Evolutionary conservation across 2,888 invertebrate genomes (phyloP).

Genomic region (Trachelus troglodyta): DNA sequence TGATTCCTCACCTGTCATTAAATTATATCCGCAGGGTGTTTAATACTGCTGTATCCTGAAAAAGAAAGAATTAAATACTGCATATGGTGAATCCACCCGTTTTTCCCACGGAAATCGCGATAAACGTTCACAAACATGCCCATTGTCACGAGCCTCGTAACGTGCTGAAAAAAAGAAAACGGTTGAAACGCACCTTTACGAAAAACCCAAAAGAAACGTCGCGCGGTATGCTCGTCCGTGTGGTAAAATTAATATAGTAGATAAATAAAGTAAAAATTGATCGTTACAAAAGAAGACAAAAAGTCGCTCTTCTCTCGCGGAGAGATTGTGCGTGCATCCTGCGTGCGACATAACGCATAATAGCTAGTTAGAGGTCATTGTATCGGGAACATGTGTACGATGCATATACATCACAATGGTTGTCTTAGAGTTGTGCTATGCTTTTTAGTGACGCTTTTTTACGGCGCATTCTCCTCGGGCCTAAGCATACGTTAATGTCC

Average conservation of each 20-base stretch:
- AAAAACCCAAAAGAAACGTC: too few species aligned
- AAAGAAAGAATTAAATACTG: not conserved
- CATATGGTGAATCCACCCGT: not conserved
- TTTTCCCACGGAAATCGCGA: not conserved
- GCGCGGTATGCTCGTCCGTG: too few species aligned
- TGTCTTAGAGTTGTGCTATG: constrained; percentile 44
- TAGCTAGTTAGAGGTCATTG: constrained; percentile 61
- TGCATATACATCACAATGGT: constrained; percentile 55
- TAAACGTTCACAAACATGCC: not conserved
- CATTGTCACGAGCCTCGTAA: not conserved
- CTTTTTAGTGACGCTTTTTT: constrained; percentile 48
- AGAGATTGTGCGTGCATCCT: constrained; percentile 1
- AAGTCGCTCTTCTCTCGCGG: not conserved
- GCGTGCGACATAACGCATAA: constrained; percentile 37
- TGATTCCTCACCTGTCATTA: constrained; percentile 58
- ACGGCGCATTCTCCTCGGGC: not conserved
- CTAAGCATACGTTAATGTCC: constrained; percentile 3
- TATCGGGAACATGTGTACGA: constrained; percentile 48
- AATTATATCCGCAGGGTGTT: constrained; percentile 47
- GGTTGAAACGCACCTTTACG: too few species aligned
- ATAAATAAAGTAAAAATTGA: not conserved
- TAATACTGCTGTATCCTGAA: not conserved
- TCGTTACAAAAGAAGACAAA: not conserved
- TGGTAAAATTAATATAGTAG: too few species aligned
- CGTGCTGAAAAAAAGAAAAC: not conserved